These are phyloP conservation scores for Cephus pygmeus DNA, from an alignment of 2,888 invertebrate genomes.

Conservation along the genomic window DNA sequence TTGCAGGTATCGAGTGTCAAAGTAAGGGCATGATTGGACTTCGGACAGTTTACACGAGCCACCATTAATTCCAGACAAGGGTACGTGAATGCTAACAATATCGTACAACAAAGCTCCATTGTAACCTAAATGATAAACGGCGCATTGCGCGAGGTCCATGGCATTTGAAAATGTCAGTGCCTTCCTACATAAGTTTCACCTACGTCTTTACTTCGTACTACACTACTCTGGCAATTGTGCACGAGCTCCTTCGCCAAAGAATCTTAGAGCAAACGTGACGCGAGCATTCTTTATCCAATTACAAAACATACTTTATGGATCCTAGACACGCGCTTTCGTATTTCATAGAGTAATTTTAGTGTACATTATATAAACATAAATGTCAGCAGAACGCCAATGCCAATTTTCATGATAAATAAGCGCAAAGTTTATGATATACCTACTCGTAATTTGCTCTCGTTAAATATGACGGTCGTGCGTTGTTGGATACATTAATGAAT, in stretches of 20 bases:
- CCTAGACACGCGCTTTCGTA: neutral
- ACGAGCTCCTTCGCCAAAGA: neutral
- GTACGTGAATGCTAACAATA: conserved; percentile 11
- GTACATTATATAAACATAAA: neutral
- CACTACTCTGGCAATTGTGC: neutral
- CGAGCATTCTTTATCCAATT: neutral
- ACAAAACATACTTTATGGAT: neutral
- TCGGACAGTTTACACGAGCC: neutral
- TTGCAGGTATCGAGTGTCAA: neutral
- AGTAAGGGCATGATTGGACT: neutral
- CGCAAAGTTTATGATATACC: neutral
- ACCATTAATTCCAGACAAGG: neutral
- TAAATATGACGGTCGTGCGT: neutral
- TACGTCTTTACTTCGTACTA: neutral
- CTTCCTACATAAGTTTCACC: conserved; percentile 48
- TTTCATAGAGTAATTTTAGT: neutral
- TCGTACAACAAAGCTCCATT: conserved; percentile 27
- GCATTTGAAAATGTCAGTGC: conserved; percentile 62
- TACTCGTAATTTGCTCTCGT: neutral
- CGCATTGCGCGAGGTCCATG: conserved; percentile 41
- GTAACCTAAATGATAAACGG: conserved; percentile 48
- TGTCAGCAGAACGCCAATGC: neutral
- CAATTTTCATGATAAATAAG: neutral
- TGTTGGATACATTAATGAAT: neutral
- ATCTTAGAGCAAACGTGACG: neutral